Conservation (phyloP, 37 sponge, comb jelly and placozoan species). For the Hexactinellida sp. region DNA sequence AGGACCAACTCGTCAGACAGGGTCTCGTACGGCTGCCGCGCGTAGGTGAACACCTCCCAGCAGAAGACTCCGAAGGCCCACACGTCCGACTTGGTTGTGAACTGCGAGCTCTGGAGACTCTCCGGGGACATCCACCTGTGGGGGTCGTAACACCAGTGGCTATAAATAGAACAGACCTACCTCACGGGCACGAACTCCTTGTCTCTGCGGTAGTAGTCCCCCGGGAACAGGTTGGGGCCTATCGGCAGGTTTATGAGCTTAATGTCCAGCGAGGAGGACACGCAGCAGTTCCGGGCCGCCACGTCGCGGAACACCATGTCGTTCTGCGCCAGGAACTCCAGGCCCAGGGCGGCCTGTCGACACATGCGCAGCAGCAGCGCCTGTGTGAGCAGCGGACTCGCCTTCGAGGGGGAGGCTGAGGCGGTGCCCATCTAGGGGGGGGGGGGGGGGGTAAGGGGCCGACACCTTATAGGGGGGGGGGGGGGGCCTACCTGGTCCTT, state of each 20-base stretch:
- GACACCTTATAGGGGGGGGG: too few species aligned
- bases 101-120: conserved; percentile 41
- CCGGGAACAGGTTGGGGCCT: conserved; percentile 58
- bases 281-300: conserved; percentile 66
- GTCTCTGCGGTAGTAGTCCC: conserved; percentile 71
- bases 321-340: conserved; percentile 62
- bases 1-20: conserved; percentile 53
- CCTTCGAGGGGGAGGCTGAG: background rate
- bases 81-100: conserved; percentile 71
- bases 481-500: background rate
- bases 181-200: conserved; percentile 58
- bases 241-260: conserved; percentile 77
- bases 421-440: too few species aligned
- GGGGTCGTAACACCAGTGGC: background rate
- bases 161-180: background rate
- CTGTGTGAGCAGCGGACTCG: conserved; percentile 24
- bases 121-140: conserved; percentile 82
- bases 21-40: conserved; percentile 43
- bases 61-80: conserved; percentile 81
- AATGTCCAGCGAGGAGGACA: conserved; percentile 45
- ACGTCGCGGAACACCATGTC: conserved; percentile 69
- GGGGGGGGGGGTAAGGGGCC: too few species aligned
- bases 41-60: conserved; percentile 74
- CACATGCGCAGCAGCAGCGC: conserved; percentile 30
- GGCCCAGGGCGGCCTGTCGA: conserved; percentile 60